Conservation (phyloP, 1,140 invertebrate species). For the Neodiprion fabricii region DNA sequence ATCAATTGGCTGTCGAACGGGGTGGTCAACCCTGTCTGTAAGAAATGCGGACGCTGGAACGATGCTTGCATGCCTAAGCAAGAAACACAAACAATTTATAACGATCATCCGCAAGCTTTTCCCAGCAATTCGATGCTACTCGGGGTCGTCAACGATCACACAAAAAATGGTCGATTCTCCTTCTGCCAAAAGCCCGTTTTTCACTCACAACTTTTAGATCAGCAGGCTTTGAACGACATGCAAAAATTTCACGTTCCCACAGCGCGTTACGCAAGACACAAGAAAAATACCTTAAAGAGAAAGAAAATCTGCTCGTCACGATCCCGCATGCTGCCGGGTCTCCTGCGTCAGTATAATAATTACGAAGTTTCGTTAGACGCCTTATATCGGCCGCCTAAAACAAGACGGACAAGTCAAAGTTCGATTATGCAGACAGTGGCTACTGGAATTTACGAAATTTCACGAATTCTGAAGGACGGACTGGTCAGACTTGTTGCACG, state of each 20-base stretch:
- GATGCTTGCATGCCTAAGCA: background rate
- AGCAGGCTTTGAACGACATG: background rate
- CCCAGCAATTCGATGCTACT: background rate
- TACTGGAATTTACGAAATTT: background rate
- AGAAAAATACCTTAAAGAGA: background rate
- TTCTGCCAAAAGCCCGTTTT: background rate
- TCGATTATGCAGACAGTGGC: background rate
- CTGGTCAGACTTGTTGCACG: background rate
- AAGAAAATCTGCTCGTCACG: background rate
- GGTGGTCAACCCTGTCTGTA: no score
- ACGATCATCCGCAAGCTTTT: background rate
- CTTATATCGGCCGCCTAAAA: background rate
- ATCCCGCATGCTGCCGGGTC: background rate
- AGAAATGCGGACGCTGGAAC: no score
- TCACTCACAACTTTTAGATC: background rate
- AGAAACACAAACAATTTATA: background rate
- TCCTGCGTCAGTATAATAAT: background rate
- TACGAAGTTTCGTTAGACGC: slow-evolving; percentile 7
- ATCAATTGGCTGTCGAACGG: no score
- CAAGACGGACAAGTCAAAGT: background rate
- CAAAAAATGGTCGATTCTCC: background rate
- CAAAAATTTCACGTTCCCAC: background rate
- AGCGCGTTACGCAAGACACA: background rate
- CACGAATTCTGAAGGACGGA: background rate
- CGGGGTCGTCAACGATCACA: background rate